phyloP scores from a whole-genome alignment of 2,797 vertebrate species.

The Bucorvus abyssinicus region DNA sequence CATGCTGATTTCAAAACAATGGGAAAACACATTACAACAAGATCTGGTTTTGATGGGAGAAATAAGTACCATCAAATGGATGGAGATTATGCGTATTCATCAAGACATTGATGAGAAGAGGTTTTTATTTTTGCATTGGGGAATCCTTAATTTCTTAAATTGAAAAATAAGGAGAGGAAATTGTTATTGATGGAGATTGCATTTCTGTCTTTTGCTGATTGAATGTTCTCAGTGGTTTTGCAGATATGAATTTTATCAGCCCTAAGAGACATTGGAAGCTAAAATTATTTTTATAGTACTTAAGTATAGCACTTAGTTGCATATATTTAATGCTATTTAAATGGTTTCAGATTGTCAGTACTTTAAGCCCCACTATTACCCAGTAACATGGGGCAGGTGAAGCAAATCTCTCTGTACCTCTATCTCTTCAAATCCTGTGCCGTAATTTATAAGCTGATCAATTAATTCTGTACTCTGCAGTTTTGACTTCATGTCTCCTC shows the following conservation, averaged over 20 bases:
- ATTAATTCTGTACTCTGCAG: neutral
- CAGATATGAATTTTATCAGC: neutral
- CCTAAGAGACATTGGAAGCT: neutral
- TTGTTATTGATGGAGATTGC: neutral
- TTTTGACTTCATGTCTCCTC: neutral
- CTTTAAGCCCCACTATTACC: neutral
- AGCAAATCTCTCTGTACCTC: neutral
- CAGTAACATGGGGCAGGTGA: neutral
- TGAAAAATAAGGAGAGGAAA: slow-evolving; percentile 18
- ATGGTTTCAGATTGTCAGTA: neutral
- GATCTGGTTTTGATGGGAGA: neutral
- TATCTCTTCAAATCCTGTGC: neutral
- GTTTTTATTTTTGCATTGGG: neutral
- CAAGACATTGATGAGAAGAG: neutral
- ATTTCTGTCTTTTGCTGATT: neutral
- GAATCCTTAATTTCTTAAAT: neutral
- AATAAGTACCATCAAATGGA: neutral
- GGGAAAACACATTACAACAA: neutral
- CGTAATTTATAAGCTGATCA: neutral
- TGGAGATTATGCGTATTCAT: neutral
- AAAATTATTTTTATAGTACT: neutral
- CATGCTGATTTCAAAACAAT: neutral
- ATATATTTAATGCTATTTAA: neutral
- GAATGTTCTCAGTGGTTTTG: neutral
- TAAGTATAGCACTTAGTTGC: neutral